Base-by-base conservation (phyloP, 2,797 vertebrate genomes). In the Balearica regulorum region DNA sequence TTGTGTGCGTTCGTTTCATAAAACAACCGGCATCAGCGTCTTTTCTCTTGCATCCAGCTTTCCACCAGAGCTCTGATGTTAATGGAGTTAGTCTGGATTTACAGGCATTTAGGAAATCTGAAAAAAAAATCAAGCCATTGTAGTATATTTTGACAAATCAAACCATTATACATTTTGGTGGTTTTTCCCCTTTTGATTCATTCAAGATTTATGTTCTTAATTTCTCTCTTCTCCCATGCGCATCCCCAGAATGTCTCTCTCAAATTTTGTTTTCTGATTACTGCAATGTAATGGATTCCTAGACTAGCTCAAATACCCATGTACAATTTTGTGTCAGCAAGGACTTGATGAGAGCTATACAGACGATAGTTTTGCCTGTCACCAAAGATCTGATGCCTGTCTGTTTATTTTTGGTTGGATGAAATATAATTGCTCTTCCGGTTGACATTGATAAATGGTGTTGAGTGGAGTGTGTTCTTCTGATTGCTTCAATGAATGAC, bases 401-500 rank as follows among this genome's bases (percentile, higher is more conserved):
- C 96, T 97, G 86, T 96, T 93, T 97, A 75, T 96, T 97, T 97
- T 94, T 93, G 91, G 80, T 96, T 83, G 94, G 91, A 61, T 96
- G 85, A 95, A 94, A 89, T 96, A 77, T 95, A 97, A 97, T 98
- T 98, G 96, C 97, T 98, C 94, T 86, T 90, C 15, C 5, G 48
- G 95, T 86, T 97, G 98, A 97, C 97, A 95, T 83, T 97, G 98
- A 98, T 97, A 97, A 97, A 97, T 96, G 96, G 83, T 85, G 86
- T 93, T 97, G 94, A 96, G 94, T 97, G 91, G 93, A 96, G 81
- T 73, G 51, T 37, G 72, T 93, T 96, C 68, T 85, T 95, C 71
- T 96, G 97, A 92, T 97, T 94, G 93, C 96, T 93, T 87, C 91
- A 55, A 41, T 81, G 89, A 83, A 33, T 88, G 93, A 87, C 25